Evolutionary conservation across 2,797 vertebrate genomes (phyloP), one percentile per base, ranked within the genome.

Genomic region (Momotus momota): DNA sequence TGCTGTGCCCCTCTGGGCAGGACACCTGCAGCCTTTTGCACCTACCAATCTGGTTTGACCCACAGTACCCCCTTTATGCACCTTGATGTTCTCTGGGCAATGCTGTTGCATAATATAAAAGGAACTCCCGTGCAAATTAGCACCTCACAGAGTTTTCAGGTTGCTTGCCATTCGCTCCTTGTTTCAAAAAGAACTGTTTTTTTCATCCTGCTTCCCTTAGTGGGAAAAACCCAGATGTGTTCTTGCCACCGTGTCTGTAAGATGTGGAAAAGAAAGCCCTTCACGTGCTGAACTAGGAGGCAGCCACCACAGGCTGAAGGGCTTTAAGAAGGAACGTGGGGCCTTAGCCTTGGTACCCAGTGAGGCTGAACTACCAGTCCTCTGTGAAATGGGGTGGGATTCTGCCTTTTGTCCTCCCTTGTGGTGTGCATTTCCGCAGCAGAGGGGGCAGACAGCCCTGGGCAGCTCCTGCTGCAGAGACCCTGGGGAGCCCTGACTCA

Each of bases 301-400:
- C 29, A 62, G 17, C 40, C 45, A 58, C 5, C 58, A 23, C 65
- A 78, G 57, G 48, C 25, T 82, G 79, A 72, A 29, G 29, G 35
- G 10, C 52, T 81, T 66, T 51, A 66, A 23, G 25, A 71, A 71
- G 57, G 81, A 74, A 49, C 6, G 35, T 2, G 3, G 18, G 15
- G 11, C 14, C 23, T 62, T 58, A 9, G 6, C 33, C 40, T 71
- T 51, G 21, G 45, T 54, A 64, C 14, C 40, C 54, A 14, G 0
- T 0, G 0, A 17, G 27, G 26, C 27, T 75, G 62, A 85, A 20
- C 13, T 41, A 10, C n/a, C 45, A 58, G 3, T 29, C 14, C 33
- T 54, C 9, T 43, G 29, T 1, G 3, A 86, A 92, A 52, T 14
- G 17, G 11, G 31, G 16, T 41, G 31, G 9, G 1, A 4, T 57